phyloP scores from a whole-genome alignment of 92 coral and sea anemone genomes.

The Paragorgia papillata region DNA sequence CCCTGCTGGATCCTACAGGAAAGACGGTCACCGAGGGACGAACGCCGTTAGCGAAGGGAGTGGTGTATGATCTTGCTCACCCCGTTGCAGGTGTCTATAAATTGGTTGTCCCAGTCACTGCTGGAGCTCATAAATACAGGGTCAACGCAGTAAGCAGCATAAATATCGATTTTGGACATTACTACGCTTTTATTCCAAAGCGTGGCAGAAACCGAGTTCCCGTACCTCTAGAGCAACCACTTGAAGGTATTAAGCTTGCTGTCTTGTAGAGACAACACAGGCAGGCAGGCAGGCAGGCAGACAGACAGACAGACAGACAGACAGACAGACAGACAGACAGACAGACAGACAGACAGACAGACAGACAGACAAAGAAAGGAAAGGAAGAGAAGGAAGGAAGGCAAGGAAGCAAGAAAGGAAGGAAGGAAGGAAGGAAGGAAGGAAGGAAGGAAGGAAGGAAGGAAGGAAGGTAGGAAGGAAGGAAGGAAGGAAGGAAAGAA shows the following conservation, averaged over 20 bases:
- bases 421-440: too few relatives aligned
- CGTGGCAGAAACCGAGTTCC: constrained; percentile 47
- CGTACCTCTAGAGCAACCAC: constrained; percentile 71
- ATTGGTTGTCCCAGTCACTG: constrained; percentile 55
- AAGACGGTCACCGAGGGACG: constrained; percentile 31
- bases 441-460: too few relatives aligned
- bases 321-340: too few relatives aligned
- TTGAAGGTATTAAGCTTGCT: constrained; percentile 49
- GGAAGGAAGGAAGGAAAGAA: neutral
- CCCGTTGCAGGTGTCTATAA: constrained; percentile 73
- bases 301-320: too few relatives aligned
- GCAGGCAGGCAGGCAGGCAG: too few relatives aligned
- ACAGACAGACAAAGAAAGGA: too few relatives aligned
- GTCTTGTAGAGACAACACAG: neutral
- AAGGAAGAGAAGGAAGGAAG: neutral
- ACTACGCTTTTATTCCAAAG: constrained; percentile 67
- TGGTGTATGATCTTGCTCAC: constrained; percentile 59
- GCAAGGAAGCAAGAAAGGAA: too few relatives aligned
- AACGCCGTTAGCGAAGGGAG: constrained; percentile 41
- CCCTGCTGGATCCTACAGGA: constrained; percentile 59
- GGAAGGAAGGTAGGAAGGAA: neutral
- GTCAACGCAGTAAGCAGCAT: constrained; percentile 72
- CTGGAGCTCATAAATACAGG: constrained; percentile 67
- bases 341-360: too few relatives aligned
- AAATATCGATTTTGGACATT: constrained; percentile 80